Percentiles rank a stretch among this genome's conserved stretches.
Conservation (phyloP, 2,113 vertebrate species). For the Platysteira castanea region DNA sequence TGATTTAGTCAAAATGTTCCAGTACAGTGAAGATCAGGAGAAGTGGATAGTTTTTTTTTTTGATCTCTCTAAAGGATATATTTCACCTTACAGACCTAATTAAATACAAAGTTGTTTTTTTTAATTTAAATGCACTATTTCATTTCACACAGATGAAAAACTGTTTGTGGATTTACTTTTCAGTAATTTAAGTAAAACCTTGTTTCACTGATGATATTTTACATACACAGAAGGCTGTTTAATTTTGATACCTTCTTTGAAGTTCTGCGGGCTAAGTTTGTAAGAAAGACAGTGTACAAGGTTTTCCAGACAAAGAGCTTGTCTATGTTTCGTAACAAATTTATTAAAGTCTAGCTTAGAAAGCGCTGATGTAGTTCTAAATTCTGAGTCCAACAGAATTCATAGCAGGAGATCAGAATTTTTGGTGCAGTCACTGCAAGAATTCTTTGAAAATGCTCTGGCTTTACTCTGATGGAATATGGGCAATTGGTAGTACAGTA, state of each 20-base stretch:
- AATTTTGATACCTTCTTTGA: slow-evolving; percentile 32
- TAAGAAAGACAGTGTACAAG: neutral
- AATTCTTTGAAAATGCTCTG: neutral
- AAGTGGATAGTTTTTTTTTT: neutral
- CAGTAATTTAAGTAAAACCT: neutral
- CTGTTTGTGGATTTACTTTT: slow-evolving; percentile 30
- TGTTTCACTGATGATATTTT: slow-evolving; percentile 38
- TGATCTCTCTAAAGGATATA: neutral
- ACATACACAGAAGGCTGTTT: slow-evolving; percentile 7
- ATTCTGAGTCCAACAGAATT: neutral
- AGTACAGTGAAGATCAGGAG: neutral
- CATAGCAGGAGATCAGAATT: neutral
- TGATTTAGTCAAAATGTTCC: neutral
- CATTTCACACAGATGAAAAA: slow-evolving; percentile 16
- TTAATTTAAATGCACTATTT: neutral
- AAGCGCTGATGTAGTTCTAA: neutral
- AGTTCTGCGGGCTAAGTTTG: neutral
- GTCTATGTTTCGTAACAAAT: neutral
- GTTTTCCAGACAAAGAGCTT: neutral
- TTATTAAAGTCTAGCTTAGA: neutral
- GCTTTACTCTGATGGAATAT: neutral
- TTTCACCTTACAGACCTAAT: neutral
- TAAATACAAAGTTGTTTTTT: neutral
- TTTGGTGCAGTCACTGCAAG: neutral
- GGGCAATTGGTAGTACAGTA: neutral